Evolutionary conservation across 1,140 invertebrate genomes (phyloP).

Genomic region (Euwallacea similis): DNA sequence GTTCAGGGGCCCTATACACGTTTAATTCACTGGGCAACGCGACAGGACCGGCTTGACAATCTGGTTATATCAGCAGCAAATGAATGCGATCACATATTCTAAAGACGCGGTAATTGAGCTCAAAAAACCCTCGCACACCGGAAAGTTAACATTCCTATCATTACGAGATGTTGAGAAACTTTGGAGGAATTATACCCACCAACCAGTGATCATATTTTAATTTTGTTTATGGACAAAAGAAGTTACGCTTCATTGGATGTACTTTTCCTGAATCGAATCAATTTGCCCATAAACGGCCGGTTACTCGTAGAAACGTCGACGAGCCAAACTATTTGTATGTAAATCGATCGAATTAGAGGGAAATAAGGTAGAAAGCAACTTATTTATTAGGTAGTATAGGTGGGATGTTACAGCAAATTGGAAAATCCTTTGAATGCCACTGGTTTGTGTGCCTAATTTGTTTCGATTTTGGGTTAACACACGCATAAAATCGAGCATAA

Average conservation of each 20-base stretch:
- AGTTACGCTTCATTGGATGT: constrained; percentile 7
- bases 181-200: too few relatives aligned
- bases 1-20: constrained; percentile 22
- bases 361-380: constrained; percentile 7
- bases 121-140: too few relatives aligned
- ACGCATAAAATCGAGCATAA: too few relatives aligned
- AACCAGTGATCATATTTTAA: too few relatives aligned
- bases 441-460: too few relatives aligned
- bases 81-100: too few relatives aligned
- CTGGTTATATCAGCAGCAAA: neutral
- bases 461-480: too few relatives aligned
- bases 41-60: neutral
- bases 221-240: too few relatives aligned
- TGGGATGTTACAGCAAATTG: neutral
- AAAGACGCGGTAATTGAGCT: neutral
- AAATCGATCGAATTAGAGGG: constrained; percentile 19
- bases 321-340: constrained; percentile 16
- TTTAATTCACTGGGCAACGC: constrained; percentile 23
- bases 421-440: too few relatives aligned
- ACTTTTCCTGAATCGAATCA: constrained; percentile 28
- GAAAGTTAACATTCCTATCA: too few relatives aligned
- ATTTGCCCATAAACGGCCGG: constrained; percentile 16
- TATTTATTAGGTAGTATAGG: constrained; percentile 2
- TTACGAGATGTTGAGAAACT: too few relatives aligned
- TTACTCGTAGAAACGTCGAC: constrained; percentile 17